Percentiles rank a stretch among this genome's conserved stretches.
Evolutionary conservation across 2,888 invertebrate genomes (phyloP).

Genomic region (Caenorhabditis sulstoni): DNA sequence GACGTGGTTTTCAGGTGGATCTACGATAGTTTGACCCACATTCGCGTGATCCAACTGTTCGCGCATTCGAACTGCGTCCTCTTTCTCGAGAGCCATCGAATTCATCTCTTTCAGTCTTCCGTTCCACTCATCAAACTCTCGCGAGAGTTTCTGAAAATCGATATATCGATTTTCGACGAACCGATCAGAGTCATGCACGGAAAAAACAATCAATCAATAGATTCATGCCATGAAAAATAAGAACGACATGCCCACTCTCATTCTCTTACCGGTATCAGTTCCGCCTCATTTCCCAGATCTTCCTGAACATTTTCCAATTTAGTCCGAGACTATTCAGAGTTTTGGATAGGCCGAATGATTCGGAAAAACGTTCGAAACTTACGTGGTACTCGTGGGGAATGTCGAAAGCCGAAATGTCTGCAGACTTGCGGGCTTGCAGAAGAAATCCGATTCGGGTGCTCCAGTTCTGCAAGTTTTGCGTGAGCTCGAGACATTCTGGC

Average conservation of each 20-base stretch:
- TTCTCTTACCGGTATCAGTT: slow-evolving; percentile 56
- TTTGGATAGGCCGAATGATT: neutral
- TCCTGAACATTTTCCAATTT: slow-evolving; percentile 32
- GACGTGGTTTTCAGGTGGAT: neutral
- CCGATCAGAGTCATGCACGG: neutral
- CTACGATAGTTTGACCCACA: slow-evolving; percentile 34
- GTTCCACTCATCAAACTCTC: slow-evolving; percentile 75
- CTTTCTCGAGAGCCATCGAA: slow-evolving; percentile 62
- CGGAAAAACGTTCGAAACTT: slow-evolving; percentile 4
- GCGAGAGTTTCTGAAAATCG: slow-evolving; percentile 42
- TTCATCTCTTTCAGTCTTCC: slow-evolving; percentile 72
- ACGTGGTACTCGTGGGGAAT: slow-evolving; percentile 86
- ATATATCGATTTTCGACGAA: neutral
- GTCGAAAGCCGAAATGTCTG: slow-evolving; percentile 88
- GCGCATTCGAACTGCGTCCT: slow-evolving; percentile 54
- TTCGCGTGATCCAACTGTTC: slow-evolving; percentile 69
- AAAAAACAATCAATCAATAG: neutral
- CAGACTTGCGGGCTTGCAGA: slow-evolving; percentile 86
- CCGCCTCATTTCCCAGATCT: slow-evolving; percentile 46
- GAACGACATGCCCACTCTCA: slow-evolving; percentile 10
- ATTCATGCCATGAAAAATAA: slow-evolving; percentile 3
- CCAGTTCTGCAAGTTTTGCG: slow-evolving; percentile 85
- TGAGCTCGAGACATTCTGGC: no score
- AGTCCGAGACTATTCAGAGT: neutral
- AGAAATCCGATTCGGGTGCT: slow-evolving; percentile 86